Base-by-base conservation (phyloP, 2,888 invertebrate genomes). In the Taenaris catops region DNA sequence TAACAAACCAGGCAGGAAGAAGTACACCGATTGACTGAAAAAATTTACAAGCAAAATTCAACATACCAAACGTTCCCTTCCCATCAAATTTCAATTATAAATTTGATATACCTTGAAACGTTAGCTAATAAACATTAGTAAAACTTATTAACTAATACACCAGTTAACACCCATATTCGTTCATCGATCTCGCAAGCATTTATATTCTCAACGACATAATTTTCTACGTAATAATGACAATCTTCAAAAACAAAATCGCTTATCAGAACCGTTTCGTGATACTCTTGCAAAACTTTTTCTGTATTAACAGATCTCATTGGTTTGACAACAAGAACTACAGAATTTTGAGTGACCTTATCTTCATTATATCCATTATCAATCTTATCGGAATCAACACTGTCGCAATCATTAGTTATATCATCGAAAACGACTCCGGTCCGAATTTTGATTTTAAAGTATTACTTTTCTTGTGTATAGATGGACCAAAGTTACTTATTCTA, bases 221-320 rank as follows among this genome's bases (percentile, higher is more conserved):
- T n/a, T n/a, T n/a, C n/a, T n/a, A n/a, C n/a, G 3, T 14, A 14
- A 14, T 4, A 14, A 14, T 14, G 4, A 14, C 7, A 19, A 19
- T 7, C 7, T 2, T 18, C 9, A 11, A 28, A 12, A n/a, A 19
- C 3, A 28, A 11, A 4, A 3, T 7, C 3, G 3, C 1, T 14
- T 4, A 12, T 8, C 16, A 34, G 5, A 21, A 39, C 9, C 17
- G 33, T 25, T 25, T 36, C 16, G 6, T 34, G 35, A 55, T 73
- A 0, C 34, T 66, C 1, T 19, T 72, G 1, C 67, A 72, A 41
- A 64, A 51, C 25, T 50, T 70, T 1, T 59, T 63, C 25, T 64
- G 70, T 20, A 55, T 80, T 6, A 74, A 73, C 38, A 56, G 78
- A 2, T 56, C 63, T 0, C 64, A 58, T 21, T 55, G 72, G 3